Evolutionary conservation across 2,888 invertebrate species (phyloP), one percentile per base, ranked within the genome.

Genomic region (Hirtodrosophila confusa): DNA sequence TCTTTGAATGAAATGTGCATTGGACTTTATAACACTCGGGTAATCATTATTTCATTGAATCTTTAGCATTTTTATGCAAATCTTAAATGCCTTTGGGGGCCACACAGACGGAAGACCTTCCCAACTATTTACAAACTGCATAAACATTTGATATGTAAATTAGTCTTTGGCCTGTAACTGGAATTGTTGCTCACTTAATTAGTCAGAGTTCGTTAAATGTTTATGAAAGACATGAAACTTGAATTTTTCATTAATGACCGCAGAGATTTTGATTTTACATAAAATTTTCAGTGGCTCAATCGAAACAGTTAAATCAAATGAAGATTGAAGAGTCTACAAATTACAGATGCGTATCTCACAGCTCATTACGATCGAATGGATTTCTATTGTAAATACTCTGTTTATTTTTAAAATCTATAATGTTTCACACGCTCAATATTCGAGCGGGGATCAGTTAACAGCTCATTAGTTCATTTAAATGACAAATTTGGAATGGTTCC

Each of bases 31-130:
- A 49, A 49, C 29, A 44, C 35, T 35, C n/a, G 12, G 48, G 23
- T 41, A 64, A 24, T 66, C 6, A 17, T 17, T 17, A 17, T 27
- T 27, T 3, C 6, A 5, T 5, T 27, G 6, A 4, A 27, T 72
- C 55, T 49, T 68, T 50, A 56, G 54, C 70, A 69, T 75, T 61
- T 75, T 62, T 67, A 80, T 80, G 84, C 78, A 73, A 82, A 83
- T 78, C 43, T 31, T 0, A 24, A 43, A 47, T 50, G 12, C 4
- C 39, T 54, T 41, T 6, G 17, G 55, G 24, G 53, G 64, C 64
- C 84, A 68, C 75, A 71, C 74, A 69, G 71, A 71, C 74, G 67
- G 36, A 17, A 48, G 68, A 65, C 80, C 86, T 83, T 86, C 62
- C 61, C 64, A 74, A 55, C 40, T 45, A 79, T 68, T 76, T 69